Evolutionary conservation across 92 coral and sea anemone genomes (phyloP), one percentile per base, ranked within the genome.

Genomic region (Porites evermanni): DNA sequence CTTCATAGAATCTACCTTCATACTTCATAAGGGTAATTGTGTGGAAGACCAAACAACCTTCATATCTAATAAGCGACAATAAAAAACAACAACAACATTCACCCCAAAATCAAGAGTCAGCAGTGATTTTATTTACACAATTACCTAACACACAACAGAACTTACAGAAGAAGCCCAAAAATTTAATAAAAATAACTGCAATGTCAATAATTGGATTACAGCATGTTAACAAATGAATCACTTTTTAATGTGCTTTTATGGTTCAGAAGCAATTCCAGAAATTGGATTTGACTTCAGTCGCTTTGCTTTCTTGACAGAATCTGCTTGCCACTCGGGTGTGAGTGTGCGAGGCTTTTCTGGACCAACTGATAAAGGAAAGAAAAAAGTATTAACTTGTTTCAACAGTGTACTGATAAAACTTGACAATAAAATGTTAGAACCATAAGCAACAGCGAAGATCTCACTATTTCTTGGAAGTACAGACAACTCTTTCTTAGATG

Each of bases 211-310:
- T 47, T 26, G 58, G 70, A 67, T 83, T 63, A 63, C 53, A 83
- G 18, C 79, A 83, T 72, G n/a, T 7, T 24, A 32, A 20, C 72
- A 29, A n/a, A 59, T 18, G 59, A 72, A 71, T 17, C 53, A 47
- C 63, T 53, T 23, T 38, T 61, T 2, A 6, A 19, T 72, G 14
- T 8, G n/a, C 20, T 21, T 52, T 72, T 51, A 84, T 9, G 88
- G 75, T 88, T 93, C 79, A 29, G 99, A 97, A 32, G 93, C 87
- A 53, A 97, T 78, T 74, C 99, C 99, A 74, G 91, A 92, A 64
- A 97, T 97, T 47, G 99, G 99, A 93, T 97, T 97, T 74, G 98
- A 95, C 64, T 94, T 90, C 86, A 90, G 95, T 69, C 93, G 83
- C 67, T 86, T 88, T 85, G 96, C 92, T 86, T 92, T 93, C 84